Evolutionary conservation across 1,140 invertebrate species (phyloP), one percentile per base, ranked within the genome.

Genomic region (Rhopalosiphum maidis): DNA sequence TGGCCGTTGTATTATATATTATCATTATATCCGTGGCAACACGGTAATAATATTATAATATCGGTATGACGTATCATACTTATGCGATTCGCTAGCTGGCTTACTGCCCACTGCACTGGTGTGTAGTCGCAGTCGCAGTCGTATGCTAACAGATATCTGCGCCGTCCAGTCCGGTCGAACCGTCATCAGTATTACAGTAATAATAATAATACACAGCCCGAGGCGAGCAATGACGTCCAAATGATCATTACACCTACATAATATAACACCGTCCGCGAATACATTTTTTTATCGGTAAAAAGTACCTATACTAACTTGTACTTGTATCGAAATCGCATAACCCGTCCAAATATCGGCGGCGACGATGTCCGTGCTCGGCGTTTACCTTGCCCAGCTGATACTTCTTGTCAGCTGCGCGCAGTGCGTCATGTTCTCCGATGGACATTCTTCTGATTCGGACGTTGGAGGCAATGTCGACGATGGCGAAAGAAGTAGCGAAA

Each of bases 361-460:
- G 4, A 8, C 30, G 41, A 48, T 41, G 46, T 22, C 18, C 30
- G 9, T 37, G 6, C 1, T 37, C 7, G 22, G 48, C 22, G 48
- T 30, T 35, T n/a, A 37, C 7, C 46, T 88, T 35, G 77, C 5
- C 23, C 9, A 22, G 41, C 25, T 83, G 46, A 37, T 21, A 23
- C 21, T 82, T 6, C 54, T 83, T 15, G 35, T 55, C 22, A 37
- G 82, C 25, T 9, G 15, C 35, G 37, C 35, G 15, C 48, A 8
- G 6, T 93, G 91, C 25, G 46, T 93, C 1, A 15, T 83, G 35
- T 93, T 93, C 35, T 54, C 91, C 48, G 77, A 92, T 4, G n/a
- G 48, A 22, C 37, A 43, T 21, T 46, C 23, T 21, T 7, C 35
- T 2, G 35, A 6, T 1, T 18, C 35, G 35, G 21, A 37, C 51